Evolutionary conservation across 2,113 vertebrate genomes (phyloP).

Genomic region (Cavia porcellus): DNA sequence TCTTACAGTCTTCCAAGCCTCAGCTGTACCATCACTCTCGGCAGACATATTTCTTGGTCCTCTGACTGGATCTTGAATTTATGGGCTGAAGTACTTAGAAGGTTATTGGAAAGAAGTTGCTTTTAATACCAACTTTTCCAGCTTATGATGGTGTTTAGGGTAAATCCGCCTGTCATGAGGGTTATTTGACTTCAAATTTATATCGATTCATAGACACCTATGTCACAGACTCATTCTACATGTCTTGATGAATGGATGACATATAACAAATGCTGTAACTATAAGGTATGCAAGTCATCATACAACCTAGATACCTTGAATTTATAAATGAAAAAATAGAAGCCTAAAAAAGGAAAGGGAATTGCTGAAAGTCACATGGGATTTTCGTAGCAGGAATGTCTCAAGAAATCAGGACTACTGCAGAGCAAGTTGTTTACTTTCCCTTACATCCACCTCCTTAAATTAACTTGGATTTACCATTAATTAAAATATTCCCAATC

Average conservation of each 20-base stretch:
- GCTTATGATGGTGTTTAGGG: neutral
- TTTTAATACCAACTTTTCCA: conserved; percentile 59
- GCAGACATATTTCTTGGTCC: neutral
- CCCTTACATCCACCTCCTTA: neutral
- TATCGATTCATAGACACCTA: conserved; percentile 34
- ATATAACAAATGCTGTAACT: conserved; percentile 54
- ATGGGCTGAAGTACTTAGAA: neutral
- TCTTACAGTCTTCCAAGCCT: neutral
- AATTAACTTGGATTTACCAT: neutral
- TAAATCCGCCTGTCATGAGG: conserved; percentile 21
- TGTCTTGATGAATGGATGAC: conserved; percentile 38
- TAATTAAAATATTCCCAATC: neutral
- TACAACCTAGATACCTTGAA: conserved; percentile 30
- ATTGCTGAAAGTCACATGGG: neutral
- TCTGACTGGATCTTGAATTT: conserved; percentile 52
- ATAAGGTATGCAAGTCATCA: conserved; percentile 2
- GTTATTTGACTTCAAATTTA: conserved; percentile 68
- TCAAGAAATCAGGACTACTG: neutral
- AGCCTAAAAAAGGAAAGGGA: neutral
- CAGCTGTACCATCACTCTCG: conserved; percentile 13
- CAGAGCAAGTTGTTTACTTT: neutral
- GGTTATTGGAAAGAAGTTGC: conserved; percentile 45
- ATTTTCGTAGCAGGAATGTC: neutral
- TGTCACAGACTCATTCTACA: conserved; percentile 67
- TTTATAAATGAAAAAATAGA: conserved; percentile 32